A percentile compares a stretch with the other conserved stretches of the same genome.
Evolutionary conservation across 2,888 invertebrate genomes (phyloP).

Genomic region (Epirrita christyi): DNA sequence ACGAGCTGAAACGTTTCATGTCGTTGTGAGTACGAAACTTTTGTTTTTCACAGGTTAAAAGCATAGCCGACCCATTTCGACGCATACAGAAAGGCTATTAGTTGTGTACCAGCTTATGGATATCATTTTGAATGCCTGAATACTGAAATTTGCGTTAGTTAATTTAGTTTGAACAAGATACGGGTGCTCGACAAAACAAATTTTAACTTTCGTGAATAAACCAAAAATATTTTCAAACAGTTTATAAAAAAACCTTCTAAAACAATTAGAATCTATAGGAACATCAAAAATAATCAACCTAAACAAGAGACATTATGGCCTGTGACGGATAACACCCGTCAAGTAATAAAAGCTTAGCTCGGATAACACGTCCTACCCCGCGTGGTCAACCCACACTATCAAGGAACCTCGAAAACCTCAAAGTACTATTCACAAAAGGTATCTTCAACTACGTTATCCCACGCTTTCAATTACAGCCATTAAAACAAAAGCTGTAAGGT

Average conservation of each 20-base stretch:
- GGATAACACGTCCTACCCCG: conserved; percentile 23
- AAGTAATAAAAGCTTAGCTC: conserved; percentile 32
- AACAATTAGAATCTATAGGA: background rate
- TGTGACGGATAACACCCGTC: conserved; percentile 17
- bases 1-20: conserved; percentile 63
- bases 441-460: conserved; percentile 7
- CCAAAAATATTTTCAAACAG: too few species aligned
- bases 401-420: conserved; percentile 19
- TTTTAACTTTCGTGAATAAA: too few species aligned
- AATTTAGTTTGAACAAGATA: too few species aligned
- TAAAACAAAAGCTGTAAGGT: conserved; percentile 21
- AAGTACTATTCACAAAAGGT: conserved; percentile 16
- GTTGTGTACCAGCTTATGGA: conserved; percentile 24
- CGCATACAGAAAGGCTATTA: conserved; percentile 40
- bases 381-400: conserved; percentile 21
- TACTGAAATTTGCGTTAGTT: too few species aligned
- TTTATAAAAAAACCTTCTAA: background rate
- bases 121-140: background rate
- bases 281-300: background rate
- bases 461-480: conserved; percentile 24
- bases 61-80: conserved; percentile 52
- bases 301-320: conserved; percentile 6
- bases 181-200: too few species aligned
- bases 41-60: conserved; percentile 53
- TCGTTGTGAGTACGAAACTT: conserved; percentile 55